Conservation (phyloP, 2,113 vertebrate genomes). For the Epinephelus moara region DNA sequence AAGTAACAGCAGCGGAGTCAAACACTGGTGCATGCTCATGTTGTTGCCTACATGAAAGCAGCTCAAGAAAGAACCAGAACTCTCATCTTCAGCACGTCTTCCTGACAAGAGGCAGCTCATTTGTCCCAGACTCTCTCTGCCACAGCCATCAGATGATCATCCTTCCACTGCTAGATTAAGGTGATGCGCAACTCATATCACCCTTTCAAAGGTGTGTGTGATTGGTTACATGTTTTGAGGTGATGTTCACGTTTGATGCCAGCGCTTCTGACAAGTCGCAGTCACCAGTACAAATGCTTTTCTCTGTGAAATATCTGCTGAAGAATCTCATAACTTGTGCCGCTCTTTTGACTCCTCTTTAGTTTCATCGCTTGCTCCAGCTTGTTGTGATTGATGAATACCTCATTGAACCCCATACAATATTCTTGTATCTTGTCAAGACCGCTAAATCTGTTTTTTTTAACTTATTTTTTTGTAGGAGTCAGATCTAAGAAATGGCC, state of each 20-base stretch:
- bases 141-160: conserved; percentile 53
- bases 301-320: conserved; percentile 22
- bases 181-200: conserved; percentile 30
- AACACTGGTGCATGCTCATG: conserved; percentile 41
- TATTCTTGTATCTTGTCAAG: background rate
- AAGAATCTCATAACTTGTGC: conserved; percentile 23
- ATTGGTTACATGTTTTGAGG: conserved; percentile 58
- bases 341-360: conserved; percentile 11
- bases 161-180: conserved; percentile 57
- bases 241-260: conserved; percentile 43
- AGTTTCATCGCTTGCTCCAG: background rate
- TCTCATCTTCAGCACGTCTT: conserved; percentile 50
- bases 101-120: conserved; percentile 69
- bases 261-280: conserved; percentile 58
- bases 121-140: conserved; percentile 56
- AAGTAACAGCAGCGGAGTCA: conserved; percentile 61
- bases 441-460: background rate
- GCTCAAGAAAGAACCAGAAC: conserved; percentile 42
- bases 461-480: conserved; percentile 19
- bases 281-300: conserved; percentile 35
- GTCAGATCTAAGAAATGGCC: conserved; percentile 7
- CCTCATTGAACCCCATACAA: conserved; percentile 7
- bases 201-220: conserved; percentile 37
- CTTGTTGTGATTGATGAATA: conserved; percentile 23
- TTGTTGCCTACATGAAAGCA: conserved; percentile 64